Percentiles rank a stretch among this genome's conserved stretches.
Conservation (phyloP, 2,113 vertebrate species). For the Tenrec ecaudatus region DNA sequence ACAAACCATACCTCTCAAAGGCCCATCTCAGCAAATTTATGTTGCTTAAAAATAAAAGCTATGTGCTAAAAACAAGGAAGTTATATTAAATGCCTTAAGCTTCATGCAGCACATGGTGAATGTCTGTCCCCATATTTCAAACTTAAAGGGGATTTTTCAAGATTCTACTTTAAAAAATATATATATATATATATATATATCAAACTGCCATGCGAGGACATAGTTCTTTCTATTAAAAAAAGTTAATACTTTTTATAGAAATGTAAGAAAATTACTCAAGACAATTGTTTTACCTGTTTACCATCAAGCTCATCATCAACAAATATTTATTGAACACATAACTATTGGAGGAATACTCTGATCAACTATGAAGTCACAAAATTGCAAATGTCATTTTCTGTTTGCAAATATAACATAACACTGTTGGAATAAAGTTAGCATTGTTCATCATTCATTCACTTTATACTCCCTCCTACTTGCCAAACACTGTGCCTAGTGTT, state of each 20-base stretch:
- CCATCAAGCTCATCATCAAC: not conserved
- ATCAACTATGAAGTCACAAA: not conserved
- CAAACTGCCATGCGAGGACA: not conserved
- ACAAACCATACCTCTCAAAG: constrained; percentile 63
- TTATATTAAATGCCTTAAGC: constrained; percentile 29
- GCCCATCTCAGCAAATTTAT: constrained; percentile 67
- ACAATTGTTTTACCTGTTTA: not conserved
- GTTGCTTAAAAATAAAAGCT: constrained; percentile 63
- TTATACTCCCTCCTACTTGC: no score
- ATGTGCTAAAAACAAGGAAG: not conserved
- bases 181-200: constrained; percentile 48
- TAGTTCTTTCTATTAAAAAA: constrained; percentile 8
- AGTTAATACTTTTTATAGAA: not conserved
- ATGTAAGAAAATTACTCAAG: not conserved
- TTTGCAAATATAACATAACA: not conserved
- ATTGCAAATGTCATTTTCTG: not conserved
- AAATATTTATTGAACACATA: not conserved
- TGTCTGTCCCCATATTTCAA: constrained; percentile 57
- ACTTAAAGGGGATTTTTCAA: constrained; percentile 29
- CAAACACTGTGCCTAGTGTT: not conserved
- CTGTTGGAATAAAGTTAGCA: not conserved
- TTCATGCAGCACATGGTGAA: constrained; percentile 38
- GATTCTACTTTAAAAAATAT: constrained; percentile 60
- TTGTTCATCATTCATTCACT: not conserved
- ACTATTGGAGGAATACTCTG: not conserved